Percentiles rank a stretch among this genome's conserved stretches.
phyloP scores from a whole-genome alignment of 2,797 vertebrate species.

The Thunnus albacares region DNA sequence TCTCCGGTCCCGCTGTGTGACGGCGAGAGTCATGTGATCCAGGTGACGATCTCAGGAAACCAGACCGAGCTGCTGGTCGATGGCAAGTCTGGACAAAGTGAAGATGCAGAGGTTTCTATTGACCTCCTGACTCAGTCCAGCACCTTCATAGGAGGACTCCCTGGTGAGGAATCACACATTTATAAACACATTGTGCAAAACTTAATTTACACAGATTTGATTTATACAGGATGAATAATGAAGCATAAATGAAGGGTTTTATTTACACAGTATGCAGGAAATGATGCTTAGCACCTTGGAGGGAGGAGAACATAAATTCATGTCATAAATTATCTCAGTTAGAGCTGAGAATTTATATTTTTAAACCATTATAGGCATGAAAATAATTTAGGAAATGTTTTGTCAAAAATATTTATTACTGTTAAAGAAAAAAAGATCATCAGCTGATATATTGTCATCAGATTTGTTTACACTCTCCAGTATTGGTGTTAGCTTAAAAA shows the following conservation, averaged over 20 bases:
- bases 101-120: constrained; percentile 81
- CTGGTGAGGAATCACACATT: constrained; percentile 85
- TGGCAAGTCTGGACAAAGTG: constrained; percentile 82
- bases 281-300: neutral
- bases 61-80: constrained; percentile 89
- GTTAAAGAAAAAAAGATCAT: no score
- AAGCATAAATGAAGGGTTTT: neutral
- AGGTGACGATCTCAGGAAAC: constrained; percentile 84
- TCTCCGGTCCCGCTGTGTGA: constrained; percentile 89
- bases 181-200: neutral
- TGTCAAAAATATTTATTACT: no score
- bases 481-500: no score
- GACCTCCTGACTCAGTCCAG: constrained; percentile 85
- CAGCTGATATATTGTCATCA: no score
- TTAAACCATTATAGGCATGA: neutral
- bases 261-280: neutral
- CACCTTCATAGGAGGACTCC: constrained; percentile 94
- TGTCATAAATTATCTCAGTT: neutral
- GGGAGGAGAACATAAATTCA: neutral
- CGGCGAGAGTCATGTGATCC: constrained; percentile 88
- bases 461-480: no score
- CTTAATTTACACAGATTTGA: neutral
- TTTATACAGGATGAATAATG: neutral
- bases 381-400: neutral
- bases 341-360: neutral